Evolutionary conservation across 2,888 invertebrate species (phyloP).

Genomic region (Harpagoxenus sublaevis): DNA sequence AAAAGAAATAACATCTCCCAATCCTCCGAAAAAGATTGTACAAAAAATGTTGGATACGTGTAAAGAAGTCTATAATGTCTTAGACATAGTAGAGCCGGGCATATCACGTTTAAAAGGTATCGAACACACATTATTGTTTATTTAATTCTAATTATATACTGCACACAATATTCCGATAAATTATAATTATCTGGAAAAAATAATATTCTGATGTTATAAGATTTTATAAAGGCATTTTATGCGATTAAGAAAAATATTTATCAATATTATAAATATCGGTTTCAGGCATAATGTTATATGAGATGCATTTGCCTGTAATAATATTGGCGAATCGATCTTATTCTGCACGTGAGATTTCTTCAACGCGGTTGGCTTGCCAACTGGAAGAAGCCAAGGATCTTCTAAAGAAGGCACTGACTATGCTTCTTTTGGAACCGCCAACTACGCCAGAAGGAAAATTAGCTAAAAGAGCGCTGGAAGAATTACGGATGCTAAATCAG

Average conservation of each 20-base stretch:
- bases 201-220: background rate
- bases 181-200: background rate
- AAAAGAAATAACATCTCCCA: conserved; percentile 76
- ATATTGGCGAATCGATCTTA: conserved; percentile 90
- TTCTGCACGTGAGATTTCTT: conserved; percentile 88
- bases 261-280: conserved; percentile 59
- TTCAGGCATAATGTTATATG: conserved; percentile 92
- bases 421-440: conserved; percentile 91
- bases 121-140: background rate
- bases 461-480: conserved; percentile 90
- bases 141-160: conserved; percentile 12
- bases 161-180: background rate
- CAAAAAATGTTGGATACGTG: conserved; percentile 90
- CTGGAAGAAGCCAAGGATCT: conserved; percentile 88
- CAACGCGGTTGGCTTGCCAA: conserved; percentile 87
- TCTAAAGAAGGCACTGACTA: conserved; percentile 89
- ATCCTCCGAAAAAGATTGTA: conserved; percentile 87
- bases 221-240: conserved; percentile 7
- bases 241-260: background rate
- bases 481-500: conserved; percentile 88
- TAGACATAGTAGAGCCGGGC: conserved; percentile 91
- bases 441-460: conserved; percentile 91
- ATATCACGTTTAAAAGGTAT: conserved; percentile 90
- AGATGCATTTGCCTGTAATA: conserved; percentile 90
- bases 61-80: conserved; percentile 89